phyloP scores from a whole-genome alignment of 2,113 vertebrate species.

The Indicator maculatus region DNA sequence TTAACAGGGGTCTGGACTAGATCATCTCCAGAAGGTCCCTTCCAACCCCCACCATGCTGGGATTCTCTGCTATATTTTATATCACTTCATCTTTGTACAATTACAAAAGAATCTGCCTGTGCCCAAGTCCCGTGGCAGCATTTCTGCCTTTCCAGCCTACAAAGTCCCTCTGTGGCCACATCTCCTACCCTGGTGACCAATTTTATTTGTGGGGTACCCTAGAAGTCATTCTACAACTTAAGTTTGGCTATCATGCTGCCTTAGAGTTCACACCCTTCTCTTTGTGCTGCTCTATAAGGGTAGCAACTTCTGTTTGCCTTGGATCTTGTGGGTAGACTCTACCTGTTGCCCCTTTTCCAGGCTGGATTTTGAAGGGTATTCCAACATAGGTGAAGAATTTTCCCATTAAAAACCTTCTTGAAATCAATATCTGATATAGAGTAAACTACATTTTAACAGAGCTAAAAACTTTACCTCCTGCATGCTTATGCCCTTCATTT shows the following conservation, averaged over 20 bases:
- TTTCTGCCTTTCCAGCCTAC: neutral
- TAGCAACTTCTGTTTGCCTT: neutral
- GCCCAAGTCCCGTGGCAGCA: neutral
- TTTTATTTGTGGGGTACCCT: neutral
- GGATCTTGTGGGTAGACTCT: neutral
- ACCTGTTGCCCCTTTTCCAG: neutral
- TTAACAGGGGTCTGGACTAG: too few relatives aligned
- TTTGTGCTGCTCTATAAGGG: neutral
- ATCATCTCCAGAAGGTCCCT: too few relatives aligned
- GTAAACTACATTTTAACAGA: neutral
- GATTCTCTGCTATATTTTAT: neutral
- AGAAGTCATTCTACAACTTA: neutral
- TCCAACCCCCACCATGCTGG: too few relatives aligned
- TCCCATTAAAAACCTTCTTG: neutral
- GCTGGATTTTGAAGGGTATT: neutral
- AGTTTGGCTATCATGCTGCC: neutral
- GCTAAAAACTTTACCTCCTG: neutral
- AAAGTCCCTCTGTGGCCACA: neutral
- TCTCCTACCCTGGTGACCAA: neutral
- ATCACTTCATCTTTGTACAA: neutral
- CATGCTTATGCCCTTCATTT: slow-evolving; percentile 8
- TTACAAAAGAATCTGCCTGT: neutral
- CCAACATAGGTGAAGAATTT: neutral
- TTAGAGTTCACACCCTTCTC: neutral
- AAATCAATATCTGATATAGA: neutral